Conservation (phyloP, 1,140 invertebrate genomes). For the Achatina immaculata region DNA sequence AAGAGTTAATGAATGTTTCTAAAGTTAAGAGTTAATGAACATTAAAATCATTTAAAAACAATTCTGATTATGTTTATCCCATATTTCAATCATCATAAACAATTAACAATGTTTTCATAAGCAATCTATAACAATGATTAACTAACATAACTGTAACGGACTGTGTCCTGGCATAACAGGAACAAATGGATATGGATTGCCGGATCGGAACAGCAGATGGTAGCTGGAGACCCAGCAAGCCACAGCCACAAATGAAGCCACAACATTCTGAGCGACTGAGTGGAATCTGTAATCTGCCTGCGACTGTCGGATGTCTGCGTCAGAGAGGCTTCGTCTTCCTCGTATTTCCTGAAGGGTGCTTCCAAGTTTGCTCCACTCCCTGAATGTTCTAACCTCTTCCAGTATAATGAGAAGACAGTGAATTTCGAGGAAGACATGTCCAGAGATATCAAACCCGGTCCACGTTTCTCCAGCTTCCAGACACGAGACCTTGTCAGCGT, state of each 20-base stretch:
- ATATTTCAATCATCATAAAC: too few species aligned
- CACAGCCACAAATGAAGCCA: slow-evolving; percentile 89
- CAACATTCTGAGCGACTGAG: slow-evolving; percentile 93
- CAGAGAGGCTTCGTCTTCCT: slow-evolving; percentile 64
- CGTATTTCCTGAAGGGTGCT: slow-evolving; percentile 80
- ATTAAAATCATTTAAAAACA: too few species aligned
- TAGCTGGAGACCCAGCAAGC: slow-evolving; percentile 94
- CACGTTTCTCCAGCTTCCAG: slow-evolving; percentile 74
- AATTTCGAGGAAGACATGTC: slow-evolving; percentile 94
- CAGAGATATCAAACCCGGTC: slow-evolving; percentile 95
- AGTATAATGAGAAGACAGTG: slow-evolving; percentile 91
- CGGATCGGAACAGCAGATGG: slow-evolving; percentile 79
- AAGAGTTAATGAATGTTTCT: too few species aligned
- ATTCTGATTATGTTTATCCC: too few species aligned
- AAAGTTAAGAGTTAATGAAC: too few species aligned
- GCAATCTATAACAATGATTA: too few species aligned
- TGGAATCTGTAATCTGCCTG: slow-evolving; percentile 81
- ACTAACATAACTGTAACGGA: too few species aligned
- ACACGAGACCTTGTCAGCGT: slow-evolving; percentile 53
- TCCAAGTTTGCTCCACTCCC: slow-evolving; percentile 87
- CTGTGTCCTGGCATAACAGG: slow-evolving; percentile 57
- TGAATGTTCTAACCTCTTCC: slow-evolving; percentile 88
- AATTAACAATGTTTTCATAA: too few species aligned
- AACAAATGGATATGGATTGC: slow-evolving; percentile 39
- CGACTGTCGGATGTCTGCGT: slow-evolving; percentile 48